Percentiles rank a stretch among this genome's conserved stretches.
phyloP scores from a whole-genome alignment of 2,888 invertebrate genomes.

The Octonoba sinensis region DNA sequence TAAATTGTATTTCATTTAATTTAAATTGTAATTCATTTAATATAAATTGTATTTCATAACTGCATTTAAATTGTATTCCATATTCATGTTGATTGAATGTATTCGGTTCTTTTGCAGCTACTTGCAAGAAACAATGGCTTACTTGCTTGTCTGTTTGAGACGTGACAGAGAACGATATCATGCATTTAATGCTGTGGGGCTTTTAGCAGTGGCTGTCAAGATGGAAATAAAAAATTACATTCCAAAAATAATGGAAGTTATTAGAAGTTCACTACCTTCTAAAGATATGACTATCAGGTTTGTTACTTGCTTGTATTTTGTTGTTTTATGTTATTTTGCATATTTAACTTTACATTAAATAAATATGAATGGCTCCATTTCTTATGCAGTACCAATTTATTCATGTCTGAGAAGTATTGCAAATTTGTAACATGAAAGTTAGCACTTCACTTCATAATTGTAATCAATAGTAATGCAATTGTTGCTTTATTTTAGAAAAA shows the following conservation, averaged over 20 bases:
- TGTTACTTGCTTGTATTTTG: conserved; percentile 69
- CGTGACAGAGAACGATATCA: conserved; percentile 87
- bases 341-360: background rate
- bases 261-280: conserved; percentile 81
- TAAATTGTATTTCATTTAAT: too few species aligned
- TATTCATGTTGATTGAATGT: background rate
- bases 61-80: background rate
- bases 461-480: background rate
- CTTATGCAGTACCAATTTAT: too few species aligned
- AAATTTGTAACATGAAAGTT: too few species aligned
- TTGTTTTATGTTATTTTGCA: background rate
- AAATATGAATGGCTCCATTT: too few species aligned
- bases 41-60: too few species aligned
- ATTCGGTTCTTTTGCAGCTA: conserved; percentile 72
- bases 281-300: conserved; percentile 69
- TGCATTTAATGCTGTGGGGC: conserved; percentile 90
- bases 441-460: too few species aligned
- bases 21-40: too few species aligned
- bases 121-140: conserved; percentile 81
- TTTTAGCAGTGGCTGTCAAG: conserved; percentile 90
- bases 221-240: conserved; percentile 84
- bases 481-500: conserved; percentile 75
- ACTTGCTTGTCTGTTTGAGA: conserved; percentile 82
- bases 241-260: conserved; percentile 86
- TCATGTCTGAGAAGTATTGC: too few species aligned